A percentile compares a stretch with the other conserved stretches of the same genome.
phyloP scores from a whole-genome alignment of 2,888 invertebrate species.

The Cremastobaeus sp. region DNA sequence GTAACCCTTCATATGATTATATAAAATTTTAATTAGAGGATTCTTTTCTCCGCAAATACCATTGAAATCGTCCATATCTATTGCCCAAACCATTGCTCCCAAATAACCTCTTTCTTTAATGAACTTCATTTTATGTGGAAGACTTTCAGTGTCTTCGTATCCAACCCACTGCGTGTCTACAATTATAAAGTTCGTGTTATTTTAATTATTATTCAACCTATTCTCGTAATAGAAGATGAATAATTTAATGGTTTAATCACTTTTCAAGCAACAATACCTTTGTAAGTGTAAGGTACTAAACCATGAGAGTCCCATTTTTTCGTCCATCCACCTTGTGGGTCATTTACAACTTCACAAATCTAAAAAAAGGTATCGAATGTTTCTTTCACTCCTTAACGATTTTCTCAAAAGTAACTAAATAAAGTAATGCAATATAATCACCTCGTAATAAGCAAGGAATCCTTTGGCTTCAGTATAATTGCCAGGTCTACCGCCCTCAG shows the following conservation, averaged over 20 bases:
- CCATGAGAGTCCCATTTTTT: constrained; percentile 90
- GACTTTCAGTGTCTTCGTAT: constrained; percentile 89
- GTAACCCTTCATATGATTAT: constrained; percentile 84
- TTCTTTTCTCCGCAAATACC: constrained; percentile 90
- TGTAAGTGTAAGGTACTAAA: constrained; percentile 90
- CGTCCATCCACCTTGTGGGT: constrained; percentile 87
- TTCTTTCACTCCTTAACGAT: too few relatives aligned
- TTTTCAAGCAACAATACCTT: constrained; percentile 82
- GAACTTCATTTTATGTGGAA: constrained; percentile 94
- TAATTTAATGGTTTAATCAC: too few relatives aligned
- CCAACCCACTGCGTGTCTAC: constrained; percentile 91
- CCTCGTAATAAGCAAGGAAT: constrained; percentile 92
- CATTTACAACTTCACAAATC: constrained; percentile 88
- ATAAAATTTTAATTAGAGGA: constrained; percentile 85
- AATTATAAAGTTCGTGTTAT: too few relatives aligned
- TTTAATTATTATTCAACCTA: too few relatives aligned
- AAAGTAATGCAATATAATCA: constrained; percentile 70
- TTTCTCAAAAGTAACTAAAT: neutral
- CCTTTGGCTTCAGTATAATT: constrained; percentile 92
- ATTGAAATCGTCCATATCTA: constrained; percentile 94
- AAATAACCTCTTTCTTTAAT: constrained; percentile 89
- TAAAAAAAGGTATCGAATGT: too few relatives aligned
- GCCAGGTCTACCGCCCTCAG: constrained; percentile 91
- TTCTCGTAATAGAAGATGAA: too few relatives aligned
- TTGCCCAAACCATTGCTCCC: constrained; percentile 95